Conservation (phyloP, 2,888 invertebrate species). For the Lasioglossum leucozonium region DNA sequence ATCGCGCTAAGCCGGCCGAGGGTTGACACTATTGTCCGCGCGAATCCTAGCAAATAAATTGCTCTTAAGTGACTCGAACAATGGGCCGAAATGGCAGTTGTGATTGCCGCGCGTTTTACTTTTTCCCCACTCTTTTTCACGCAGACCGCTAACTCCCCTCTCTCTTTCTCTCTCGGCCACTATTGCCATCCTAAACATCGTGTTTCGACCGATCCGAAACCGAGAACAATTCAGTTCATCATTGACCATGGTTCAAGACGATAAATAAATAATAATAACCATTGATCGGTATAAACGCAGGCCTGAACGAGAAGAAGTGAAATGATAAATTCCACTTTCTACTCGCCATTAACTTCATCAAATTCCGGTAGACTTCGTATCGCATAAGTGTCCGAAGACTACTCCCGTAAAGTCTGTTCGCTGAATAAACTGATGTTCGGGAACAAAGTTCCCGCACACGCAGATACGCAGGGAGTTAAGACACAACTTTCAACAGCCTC, state of each 20-base stretch:
- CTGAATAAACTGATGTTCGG: conserved; percentile 3
- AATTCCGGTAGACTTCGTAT: background rate
- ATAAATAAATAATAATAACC: too few species aligned
- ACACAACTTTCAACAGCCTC: background rate
- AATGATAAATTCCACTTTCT: background rate
- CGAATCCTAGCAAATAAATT: conserved; percentile 18
- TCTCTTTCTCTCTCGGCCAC: too few species aligned
- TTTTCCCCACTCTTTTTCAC: background rate
- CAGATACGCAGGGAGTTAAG: background rate
- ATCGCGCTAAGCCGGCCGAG: conserved; percentile 10
- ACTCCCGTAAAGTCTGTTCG: background rate
- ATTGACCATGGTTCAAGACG: too few species aligned
- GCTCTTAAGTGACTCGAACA: background rate
- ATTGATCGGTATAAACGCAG: too few species aligned
- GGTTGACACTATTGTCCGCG: background rate
- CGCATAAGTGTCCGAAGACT: background rate
- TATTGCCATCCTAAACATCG: background rate
- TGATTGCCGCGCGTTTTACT: background rate
- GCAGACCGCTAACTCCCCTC: too few species aligned
- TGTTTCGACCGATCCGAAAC: background rate
- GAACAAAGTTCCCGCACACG: background rate
- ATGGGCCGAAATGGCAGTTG: background rate
- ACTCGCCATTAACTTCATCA: background rate
- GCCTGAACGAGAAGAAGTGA: too few species aligned
- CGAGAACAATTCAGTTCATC: too few species aligned